These are phyloP conservation scores for Rhipidura dahli DNA, from an alignment of 2,113 vertebrate species.

Conservation along the genomic window DNA sequence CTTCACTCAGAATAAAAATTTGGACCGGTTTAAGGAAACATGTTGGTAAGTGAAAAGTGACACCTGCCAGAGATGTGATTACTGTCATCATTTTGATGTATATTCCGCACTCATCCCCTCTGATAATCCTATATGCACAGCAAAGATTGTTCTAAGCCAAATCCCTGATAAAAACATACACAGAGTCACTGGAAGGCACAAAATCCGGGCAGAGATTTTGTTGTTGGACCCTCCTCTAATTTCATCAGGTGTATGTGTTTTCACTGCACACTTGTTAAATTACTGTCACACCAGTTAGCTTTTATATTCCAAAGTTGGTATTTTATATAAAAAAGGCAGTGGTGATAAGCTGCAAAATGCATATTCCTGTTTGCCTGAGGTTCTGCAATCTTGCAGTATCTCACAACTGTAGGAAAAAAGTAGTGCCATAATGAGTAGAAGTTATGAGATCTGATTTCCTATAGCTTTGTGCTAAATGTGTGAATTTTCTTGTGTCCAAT, in stretches of 20 bases:
- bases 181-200: not conserved
- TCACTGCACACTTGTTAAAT: not conserved
- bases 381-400: not conserved
- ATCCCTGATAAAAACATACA: not conserved
- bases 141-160: not conserved
- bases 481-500: not conserved
- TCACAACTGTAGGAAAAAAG: not conserved
- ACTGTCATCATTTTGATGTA: not conserved
- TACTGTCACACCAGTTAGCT: not conserved
- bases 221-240: not conserved
- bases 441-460: not conserved
- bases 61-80: not conserved
- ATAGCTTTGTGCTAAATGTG: not conserved
- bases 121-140: not conserved
- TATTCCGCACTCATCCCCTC: not conserved
- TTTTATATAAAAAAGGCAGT: not conserved
- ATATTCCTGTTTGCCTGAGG: not conserved
- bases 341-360: not conserved
- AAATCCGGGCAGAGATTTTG: not conserved
- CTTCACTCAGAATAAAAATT: not conserved
- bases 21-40: not conserved
- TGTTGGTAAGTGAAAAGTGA: not conserved
- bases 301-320: not conserved
- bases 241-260: not conserved
- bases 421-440: not conserved